These are phyloP conservation scores for Acipenser transmontanus DNA, from an alignment of 2,797 vertebrate genomes.

Conservation along the genomic window DNA sequence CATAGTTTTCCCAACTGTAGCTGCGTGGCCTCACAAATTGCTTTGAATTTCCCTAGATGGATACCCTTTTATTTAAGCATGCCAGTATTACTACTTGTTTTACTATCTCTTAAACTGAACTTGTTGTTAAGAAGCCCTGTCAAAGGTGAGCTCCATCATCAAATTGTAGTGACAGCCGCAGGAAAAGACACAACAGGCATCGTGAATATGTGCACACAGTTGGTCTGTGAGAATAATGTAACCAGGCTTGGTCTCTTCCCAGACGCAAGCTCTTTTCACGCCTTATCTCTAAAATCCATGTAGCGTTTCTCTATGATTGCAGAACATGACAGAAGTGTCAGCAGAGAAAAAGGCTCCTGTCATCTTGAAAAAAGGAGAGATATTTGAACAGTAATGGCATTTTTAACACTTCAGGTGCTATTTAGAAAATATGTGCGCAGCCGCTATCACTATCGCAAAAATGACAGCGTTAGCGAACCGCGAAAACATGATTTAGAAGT, in stretches of 20 bases:
- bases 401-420: no score
- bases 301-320: neutral
- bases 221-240: neutral
- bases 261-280: neutral
- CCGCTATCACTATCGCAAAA: no score
- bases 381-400: neutral
- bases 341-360: neutral
- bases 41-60: no score
- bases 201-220: neutral
- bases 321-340: neutral
- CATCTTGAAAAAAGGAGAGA: neutral
- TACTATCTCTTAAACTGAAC: neutral
- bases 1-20: no score
- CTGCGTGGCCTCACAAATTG: no score
- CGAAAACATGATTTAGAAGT: no score
- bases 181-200: neutral
- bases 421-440: no score
- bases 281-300: neutral
- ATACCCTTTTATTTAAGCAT: no score
- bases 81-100: neutral
- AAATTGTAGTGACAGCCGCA: neutral
- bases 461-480: no score
- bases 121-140: neutral
- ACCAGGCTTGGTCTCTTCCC: neutral
- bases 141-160: neutral